Percentiles rank a stretch among this genome's conserved stretches.
Evolutionary conservation across 2,888 invertebrate species (phyloP).

Genomic region (Busseola fusca): DNA sequence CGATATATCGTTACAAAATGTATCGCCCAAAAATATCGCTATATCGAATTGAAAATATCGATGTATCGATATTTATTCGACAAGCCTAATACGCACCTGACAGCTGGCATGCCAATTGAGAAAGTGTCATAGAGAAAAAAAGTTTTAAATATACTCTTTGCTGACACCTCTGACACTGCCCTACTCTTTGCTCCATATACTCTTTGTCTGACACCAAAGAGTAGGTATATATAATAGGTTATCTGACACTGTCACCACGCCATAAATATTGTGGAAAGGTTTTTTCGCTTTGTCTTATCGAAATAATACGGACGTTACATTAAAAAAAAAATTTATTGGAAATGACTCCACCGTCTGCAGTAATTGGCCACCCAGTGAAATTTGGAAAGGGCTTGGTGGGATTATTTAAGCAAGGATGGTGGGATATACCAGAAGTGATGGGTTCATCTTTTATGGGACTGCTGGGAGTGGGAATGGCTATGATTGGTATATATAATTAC

Average conservation of each 20-base stretch:
- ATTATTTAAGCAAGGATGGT: constrained; percentile 83
- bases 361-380: constrained; percentile 74
- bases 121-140: too few species aligned
- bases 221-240: too few species aligned
- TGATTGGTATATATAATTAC: constrained; percentile 82
- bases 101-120: too few species aligned
- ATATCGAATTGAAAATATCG: too few species aligned
- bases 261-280: background rate
- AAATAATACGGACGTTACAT: background rate
- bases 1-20: too few species aligned
- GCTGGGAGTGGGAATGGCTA: constrained; percentile 87
- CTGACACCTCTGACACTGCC: too few species aligned
- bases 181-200: too few species aligned
- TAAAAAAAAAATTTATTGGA: constrained; percentile 5
- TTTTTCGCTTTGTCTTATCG: background rate
- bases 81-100: too few species aligned
- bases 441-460: constrained; percentile 88
- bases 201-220: background rate
- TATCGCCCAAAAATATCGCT: too few species aligned
- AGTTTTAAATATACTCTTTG: too few species aligned
- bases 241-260: too few species aligned
- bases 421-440: constrained; percentile 92
- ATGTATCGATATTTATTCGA: too few species aligned
- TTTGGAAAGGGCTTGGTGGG: constrained; percentile 73
- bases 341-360: constrained; percentile 70